Conservation (phyloP, 2,888 invertebrate genomes). For the Erpobdella octoculata region DNA sequence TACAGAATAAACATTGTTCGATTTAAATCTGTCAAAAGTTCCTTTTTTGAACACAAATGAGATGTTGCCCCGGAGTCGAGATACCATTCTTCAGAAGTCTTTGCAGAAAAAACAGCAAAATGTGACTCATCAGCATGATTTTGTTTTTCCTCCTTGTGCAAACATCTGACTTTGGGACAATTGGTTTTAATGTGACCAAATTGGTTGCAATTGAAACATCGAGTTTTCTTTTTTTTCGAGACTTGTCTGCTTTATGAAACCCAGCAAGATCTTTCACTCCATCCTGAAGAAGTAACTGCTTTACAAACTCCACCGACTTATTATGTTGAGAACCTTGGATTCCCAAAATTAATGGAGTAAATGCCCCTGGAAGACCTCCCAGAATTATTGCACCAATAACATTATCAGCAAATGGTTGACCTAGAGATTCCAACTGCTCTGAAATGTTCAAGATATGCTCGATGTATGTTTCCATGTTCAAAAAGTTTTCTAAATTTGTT, state of each 20-base stretch:
- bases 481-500: not conserved
- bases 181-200: not conserved
- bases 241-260: not conserved
- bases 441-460: too few species aligned
- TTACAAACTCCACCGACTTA: not conserved
- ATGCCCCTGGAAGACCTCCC: not conserved
- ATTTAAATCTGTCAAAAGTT: too few species aligned
- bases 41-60: too few species aligned
- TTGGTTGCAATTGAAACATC: not conserved
- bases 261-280: not conserved
- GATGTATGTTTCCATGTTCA: not conserved
- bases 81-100: too few species aligned
- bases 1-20: too few species aligned
- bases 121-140: not conserved
- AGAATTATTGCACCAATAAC: not conserved
- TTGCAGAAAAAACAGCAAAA: too few species aligned
- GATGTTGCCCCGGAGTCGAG: too few species aligned
- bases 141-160: not conserved
- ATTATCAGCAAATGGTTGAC: not conserved
- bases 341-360: not conserved
- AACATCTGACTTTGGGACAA: not conserved
- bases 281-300: not conserved
- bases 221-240: not conserved
- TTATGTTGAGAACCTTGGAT: not conserved
- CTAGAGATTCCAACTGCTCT: too few species aligned